Conservation (phyloP, 2,888 invertebrate species). For the Ormyrus rosae region DNA sequence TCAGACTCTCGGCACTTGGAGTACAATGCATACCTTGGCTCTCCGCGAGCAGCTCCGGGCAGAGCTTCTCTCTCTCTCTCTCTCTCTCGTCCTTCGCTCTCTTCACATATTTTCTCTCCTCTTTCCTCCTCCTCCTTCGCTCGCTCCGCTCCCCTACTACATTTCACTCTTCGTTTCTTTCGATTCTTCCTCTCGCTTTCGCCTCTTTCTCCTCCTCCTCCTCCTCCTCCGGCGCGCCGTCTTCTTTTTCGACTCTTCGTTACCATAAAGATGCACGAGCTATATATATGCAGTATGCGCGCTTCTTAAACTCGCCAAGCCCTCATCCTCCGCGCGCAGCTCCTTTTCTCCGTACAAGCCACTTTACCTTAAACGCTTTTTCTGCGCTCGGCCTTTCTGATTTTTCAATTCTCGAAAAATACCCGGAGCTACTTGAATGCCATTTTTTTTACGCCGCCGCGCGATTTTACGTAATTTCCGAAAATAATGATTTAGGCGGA, state of each 20-base stretch:
- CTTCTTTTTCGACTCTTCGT: constrained; percentile 30
- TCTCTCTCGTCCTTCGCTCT: constrained; percentile 38
- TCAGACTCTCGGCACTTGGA: constrained; percentile 25
- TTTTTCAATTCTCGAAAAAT: constrained; percentile 23
- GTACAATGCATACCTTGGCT: not conserved
- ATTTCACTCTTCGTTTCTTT: constrained; percentile 52
- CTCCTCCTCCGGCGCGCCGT: constrained; percentile 22
- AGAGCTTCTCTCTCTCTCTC: constrained; percentile 34
- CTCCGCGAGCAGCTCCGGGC: constrained; percentile 18
- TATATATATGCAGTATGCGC: constrained; percentile 21
- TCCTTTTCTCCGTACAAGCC: constrained; percentile 2
- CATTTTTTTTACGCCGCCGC: not conserved
- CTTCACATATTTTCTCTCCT: constrained; percentile 38
- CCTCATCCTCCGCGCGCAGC: not conserved
- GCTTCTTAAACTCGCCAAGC: constrained; percentile 20
- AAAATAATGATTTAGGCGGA: too few relatives aligned
- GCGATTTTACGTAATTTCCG: too few relatives aligned
- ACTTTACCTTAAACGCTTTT: constrained; percentile 34
- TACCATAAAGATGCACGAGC: constrained; percentile 46
- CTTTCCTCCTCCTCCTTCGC: constrained; percentile 22
- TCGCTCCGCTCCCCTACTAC: constrained; percentile 44
- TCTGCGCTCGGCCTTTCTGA: not conserved
- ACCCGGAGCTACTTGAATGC: not conserved
- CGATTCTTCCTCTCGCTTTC: constrained; percentile 47
- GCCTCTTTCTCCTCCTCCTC: constrained; percentile 13